Evolutionary conservation across 2,113 vertebrate genomes (phyloP).

Genomic region (Brachyistius frenatus): DNA sequence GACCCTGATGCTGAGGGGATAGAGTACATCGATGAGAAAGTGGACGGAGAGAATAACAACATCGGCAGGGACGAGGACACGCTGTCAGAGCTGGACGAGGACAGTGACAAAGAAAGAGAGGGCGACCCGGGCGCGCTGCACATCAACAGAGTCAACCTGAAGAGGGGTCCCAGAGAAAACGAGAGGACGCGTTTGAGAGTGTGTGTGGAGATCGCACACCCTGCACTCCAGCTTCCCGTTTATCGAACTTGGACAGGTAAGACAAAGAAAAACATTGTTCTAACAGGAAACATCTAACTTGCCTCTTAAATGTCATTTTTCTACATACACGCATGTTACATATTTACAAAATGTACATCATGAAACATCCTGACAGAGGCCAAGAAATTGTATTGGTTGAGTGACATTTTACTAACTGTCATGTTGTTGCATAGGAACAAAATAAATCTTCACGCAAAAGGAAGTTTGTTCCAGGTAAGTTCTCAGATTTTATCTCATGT

Average conservation of each 20-base stretch:
- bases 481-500: neutral
- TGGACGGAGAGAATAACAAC: conserved; percentile 57
- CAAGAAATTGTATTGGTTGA: neutral
- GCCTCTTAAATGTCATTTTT: no score
- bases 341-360: no score
- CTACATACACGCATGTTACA: no score
- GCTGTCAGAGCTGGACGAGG: conserved; percentile 49
- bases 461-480: conserved; percentile 39
- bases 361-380: neutral
- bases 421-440: neutral
- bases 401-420: neutral
- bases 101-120: conserved; percentile 38
- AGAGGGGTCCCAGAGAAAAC: conserved; percentile 8
- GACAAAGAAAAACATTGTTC: no score
- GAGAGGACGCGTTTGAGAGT: conserved; percentile 72
- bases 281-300: no score
- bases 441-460: neutral
- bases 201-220: conserved; percentile 81
- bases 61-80: conserved; percentile 35
- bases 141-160: conserved; percentile 78
- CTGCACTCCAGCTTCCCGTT: conserved; percentile 78
- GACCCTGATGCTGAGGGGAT: conserved; percentile 69
- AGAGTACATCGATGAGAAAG: conserved; percentile 69
- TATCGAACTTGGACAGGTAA: conserved; percentile 84
- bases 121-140: conserved; percentile 38